Percentiles rank a stretch among this genome's conserved stretches.
Conservation (phyloP, 2,888 invertebrate genomes). For the Drosophila acutilabella region DNA sequence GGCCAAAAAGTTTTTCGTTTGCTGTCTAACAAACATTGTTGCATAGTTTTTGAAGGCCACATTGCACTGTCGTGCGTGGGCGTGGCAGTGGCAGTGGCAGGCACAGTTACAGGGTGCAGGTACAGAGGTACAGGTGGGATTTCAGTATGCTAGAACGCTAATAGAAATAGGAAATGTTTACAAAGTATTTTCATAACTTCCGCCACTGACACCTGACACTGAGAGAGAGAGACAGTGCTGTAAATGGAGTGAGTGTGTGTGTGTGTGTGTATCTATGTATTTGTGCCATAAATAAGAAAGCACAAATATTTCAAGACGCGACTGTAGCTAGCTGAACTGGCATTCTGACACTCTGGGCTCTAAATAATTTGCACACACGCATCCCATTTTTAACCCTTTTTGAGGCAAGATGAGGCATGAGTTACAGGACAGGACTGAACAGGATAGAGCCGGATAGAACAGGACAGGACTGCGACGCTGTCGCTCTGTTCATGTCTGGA, state of each 20-base stretch:
- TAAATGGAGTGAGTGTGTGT: neutral
- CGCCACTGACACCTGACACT: slow-evolving; percentile 83
- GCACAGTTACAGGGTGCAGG: neutral
- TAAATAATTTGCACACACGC: slow-evolving; percentile 78
- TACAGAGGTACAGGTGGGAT: slow-evolving; percentile 6
- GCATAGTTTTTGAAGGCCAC: slow-evolving; percentile 75
- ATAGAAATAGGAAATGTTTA: slow-evolving; percentile 83
- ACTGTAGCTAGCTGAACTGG: slow-evolving; percentile 57
- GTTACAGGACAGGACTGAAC: slow-evolving; percentile 21
- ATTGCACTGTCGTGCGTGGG: slow-evolving; percentile 37
- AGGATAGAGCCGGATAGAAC: slow-evolving; percentile 4
- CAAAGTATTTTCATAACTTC: slow-evolving; percentile 85
- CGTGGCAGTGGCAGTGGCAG: neutral
- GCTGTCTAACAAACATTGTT: slow-evolving; percentile 74
- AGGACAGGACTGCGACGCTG: slow-evolving; percentile 47
- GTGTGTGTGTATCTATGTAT: slow-evolving; percentile 25
- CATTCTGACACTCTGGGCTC: slow-evolving; percentile 75
- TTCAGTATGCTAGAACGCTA: slow-evolving; percentile 58
- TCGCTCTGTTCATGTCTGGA: slow-evolving; percentile 70
- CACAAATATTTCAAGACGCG: slow-evolving; percentile 66
- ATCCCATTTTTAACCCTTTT: slow-evolving; percentile 62
- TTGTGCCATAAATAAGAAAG: slow-evolving; percentile 69
- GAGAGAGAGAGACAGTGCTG: slow-evolving; percentile 18
- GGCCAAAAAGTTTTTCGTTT: slow-evolving; percentile 69
- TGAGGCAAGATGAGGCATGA: neutral